Percentiles rank a stretch among this genome's conserved stretches.
Conservation (phyloP, 2,797 vertebrate species). For the Bryconaethiops microstoma region DNA sequence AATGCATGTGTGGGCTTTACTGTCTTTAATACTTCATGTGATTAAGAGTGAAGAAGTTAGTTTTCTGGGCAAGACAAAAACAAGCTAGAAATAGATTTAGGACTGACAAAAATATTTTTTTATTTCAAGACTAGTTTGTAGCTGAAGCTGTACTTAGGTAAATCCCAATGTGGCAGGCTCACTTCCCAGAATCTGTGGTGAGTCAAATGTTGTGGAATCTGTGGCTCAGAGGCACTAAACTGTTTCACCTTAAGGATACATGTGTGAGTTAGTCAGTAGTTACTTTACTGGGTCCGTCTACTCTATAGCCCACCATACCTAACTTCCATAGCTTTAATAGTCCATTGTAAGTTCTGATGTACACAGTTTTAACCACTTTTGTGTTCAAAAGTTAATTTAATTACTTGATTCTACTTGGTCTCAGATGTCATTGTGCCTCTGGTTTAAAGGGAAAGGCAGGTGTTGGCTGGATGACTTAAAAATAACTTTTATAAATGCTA, state of each 20-base stretch:
- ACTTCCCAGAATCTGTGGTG: slow-evolving; percentile 2
- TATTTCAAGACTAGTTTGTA: neutral
- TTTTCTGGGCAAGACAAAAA: neutral
- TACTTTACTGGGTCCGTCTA: neutral
- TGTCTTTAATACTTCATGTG: neutral
- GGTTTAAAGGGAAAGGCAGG: neutral
- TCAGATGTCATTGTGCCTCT: neutral
- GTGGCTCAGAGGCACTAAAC: neutral
- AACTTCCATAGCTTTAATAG: neutral
- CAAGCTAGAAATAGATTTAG: neutral
- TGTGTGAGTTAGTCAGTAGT: neutral
- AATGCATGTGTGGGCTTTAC: neutral
- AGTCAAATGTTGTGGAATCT: neutral
- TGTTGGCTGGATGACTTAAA: neutral
- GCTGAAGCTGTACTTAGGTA: neutral
- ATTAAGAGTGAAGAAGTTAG: neutral
- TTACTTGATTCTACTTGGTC: neutral
- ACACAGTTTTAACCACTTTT: neutral
- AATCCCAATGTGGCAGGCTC: neutral
- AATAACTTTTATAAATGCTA: neutral
- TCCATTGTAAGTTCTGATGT: neutral
- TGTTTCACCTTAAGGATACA: neutral
- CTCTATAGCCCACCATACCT: neutral
- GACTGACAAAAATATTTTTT: neutral
- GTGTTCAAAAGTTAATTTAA: neutral